Base-by-base conservation (phyloP, 2,113 vertebrate species). In the Tangachromis dhanisi region DNA sequence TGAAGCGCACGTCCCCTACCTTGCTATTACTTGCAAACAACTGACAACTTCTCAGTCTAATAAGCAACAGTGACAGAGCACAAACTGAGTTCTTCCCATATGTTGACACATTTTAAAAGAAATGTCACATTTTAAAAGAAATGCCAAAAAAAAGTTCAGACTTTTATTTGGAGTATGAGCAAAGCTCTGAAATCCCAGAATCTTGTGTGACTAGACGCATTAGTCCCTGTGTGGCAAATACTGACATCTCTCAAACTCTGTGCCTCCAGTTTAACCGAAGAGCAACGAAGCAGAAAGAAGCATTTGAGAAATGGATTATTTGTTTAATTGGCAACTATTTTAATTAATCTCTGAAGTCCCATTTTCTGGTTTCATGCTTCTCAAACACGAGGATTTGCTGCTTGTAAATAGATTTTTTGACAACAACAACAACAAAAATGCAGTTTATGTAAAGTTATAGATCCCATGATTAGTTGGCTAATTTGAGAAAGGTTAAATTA, bases 301-400 rank as follows among this genome's bases (percentile, higher is more conserved):
- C 73, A 33, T 78, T 49, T 78, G 45, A 78, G 26, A 33, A 51
- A 78, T 9, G 11, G 26, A 51, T 78, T 51, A 78, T 78, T 78
- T 51, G 45, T 78, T 78, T 78, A 78, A 78, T 51, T 78, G 73
- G 73, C 17, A 78, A 78, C 73, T 78, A 78, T 33, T 78, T 78
- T 51, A 78, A 78, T 78, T 78, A 78, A 78, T 78, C 45, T 78
- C 73, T 8, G 17, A 78, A 51, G 73, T 78, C 45, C 10, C 45
- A 33, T 78, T 78, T 51, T 78, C 45, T 78, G 73, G 16, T 51
- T 78, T n/a, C 45, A 51, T 51, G 45, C 73, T 78, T 33, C 26
- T 33, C 3, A 78, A n/a, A 2, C 73, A n/a, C 2, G 7, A 78
- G 45, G 45, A 51, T 78, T 33, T 33, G 26, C 26, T 78, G 71